Conservation (phyloP, 2,113 vertebrate genomes). For the Platysternon megacephalum region DNA sequence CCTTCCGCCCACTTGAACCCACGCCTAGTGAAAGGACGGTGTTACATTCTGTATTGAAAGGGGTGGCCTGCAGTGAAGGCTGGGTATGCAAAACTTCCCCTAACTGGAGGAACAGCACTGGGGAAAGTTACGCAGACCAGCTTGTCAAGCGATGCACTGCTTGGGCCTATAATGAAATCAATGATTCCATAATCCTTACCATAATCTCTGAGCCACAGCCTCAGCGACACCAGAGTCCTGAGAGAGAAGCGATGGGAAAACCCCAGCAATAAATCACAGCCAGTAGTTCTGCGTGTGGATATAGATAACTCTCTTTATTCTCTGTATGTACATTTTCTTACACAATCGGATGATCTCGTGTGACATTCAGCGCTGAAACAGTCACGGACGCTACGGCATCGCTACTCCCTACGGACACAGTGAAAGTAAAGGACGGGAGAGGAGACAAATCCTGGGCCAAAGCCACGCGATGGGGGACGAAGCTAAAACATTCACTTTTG, state of each 20-base stretch:
- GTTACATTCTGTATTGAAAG: neutral
- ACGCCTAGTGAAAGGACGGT: neutral
- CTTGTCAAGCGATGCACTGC: neutral
- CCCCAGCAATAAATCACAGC: accelerated
- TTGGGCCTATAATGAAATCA: neutral
- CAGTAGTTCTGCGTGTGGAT: accelerated
- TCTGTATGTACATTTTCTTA: neutral
- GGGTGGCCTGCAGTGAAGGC: neutral
- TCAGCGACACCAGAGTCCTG: accelerated
- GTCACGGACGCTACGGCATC: accelerated
- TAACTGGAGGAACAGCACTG: neutral
- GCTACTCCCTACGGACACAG: neutral
- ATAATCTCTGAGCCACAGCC: neutral
- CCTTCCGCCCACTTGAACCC: neutral
- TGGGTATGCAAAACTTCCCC: neutral
- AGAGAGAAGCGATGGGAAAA: neutral
- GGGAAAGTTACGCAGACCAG: neutral
- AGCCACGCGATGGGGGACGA: accelerated
- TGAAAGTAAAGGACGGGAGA: accelerated
- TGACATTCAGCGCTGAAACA: neutral
- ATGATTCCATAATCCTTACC: neutral
- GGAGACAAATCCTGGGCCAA: neutral
- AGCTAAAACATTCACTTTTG: neutral
- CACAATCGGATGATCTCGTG: accelerated
- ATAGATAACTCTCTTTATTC: slow-evolving; percentile 25